phyloP scores from a whole-genome alignment of 2,113 vertebrate genomes.

The Seriola quinqueradiata region DNA sequence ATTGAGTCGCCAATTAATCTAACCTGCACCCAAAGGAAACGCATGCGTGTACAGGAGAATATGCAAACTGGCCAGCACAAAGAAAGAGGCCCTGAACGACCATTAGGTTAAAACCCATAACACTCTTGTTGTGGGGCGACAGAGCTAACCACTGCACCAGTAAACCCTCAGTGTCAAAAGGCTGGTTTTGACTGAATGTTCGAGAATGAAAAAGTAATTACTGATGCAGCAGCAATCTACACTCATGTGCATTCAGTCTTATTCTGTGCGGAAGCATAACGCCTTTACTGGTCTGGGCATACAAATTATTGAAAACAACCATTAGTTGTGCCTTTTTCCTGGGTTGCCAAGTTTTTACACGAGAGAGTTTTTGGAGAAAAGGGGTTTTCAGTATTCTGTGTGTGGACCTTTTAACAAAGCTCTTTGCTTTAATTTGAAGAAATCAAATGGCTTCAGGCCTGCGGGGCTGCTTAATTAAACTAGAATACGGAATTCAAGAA shows the following conservation, averaged over 20 bases:
- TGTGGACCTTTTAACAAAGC: conserved; percentile 20
- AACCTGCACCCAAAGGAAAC: too few relatives aligned
- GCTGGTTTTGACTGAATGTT: conserved; percentile 24
- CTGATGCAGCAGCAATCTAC: neutral
- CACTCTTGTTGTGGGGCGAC: neutral
- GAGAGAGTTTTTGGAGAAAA: conserved; percentile 26
- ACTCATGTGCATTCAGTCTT: conserved; percentile 28
- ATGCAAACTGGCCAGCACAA: too few relatives aligned
- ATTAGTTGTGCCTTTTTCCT: conserved; percentile 27
- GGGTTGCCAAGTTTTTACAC: conserved; percentile 52
- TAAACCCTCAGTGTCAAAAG: neutral
- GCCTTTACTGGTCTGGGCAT: conserved; percentile 37
- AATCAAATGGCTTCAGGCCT: conserved; percentile 25
- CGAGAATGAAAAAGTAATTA: conserved; percentile 2
- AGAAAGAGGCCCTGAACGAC: too few relatives aligned
- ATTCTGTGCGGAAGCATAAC: neutral
- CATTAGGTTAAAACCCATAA: too few relatives aligned
- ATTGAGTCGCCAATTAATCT: too few relatives aligned
- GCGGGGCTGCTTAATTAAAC: conserved; percentile 37
- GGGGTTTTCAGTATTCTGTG: conserved; percentile 35
- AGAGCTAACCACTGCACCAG: neutral
- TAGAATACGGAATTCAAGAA: conserved; percentile 28
- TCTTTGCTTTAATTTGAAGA: conserved; percentile 37
- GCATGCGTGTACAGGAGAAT: too few relatives aligned
- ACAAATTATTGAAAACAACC: conserved; percentile 45